Evolutionary conservation across 2,113 vertebrate species (phyloP).

Genomic region (Lagopus leucura): DNA sequence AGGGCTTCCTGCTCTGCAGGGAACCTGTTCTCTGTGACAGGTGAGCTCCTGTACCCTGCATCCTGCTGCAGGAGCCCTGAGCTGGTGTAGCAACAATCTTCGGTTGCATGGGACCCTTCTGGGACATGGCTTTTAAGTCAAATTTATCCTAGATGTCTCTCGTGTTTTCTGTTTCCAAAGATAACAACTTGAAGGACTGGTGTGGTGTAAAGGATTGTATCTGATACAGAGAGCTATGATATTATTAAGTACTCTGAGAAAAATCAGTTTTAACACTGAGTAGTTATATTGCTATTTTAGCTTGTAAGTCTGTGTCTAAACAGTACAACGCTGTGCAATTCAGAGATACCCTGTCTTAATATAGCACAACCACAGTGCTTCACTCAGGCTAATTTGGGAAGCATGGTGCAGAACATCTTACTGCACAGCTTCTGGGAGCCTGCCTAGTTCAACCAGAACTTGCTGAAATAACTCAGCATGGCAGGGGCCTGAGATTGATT

Average conservation of each 20-base stretch:
- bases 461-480: neutral
- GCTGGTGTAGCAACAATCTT: neutral
- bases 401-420: conserved; percentile 5
- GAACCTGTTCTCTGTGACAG: accelerated
- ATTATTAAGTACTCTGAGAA: neutral
- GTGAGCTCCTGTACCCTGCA: neutral
- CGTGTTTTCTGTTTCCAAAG: neutral
- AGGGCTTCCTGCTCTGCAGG: neutral
- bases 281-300: conserved; percentile 11
- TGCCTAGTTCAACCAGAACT: neutral
- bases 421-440: conserved; percentile 1
- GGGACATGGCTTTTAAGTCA: neutral
- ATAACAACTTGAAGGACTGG: neutral
- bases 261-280: neutral
- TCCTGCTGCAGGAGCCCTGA: neutral
- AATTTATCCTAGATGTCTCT: neutral
- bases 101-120: neutral
- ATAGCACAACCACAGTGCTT: conserved; percentile 40
- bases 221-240: accelerated
- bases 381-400: conserved; percentile 27
- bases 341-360: conserved; percentile 46
- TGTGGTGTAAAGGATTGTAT: neutral
- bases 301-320: conserved; percentile 22
- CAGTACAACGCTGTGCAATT: conserved; percentile 32
- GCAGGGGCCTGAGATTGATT: neutral